Evolutionary conservation across 2,888 invertebrate species (phyloP).

Genomic region (Parnassius glacialis): DNA sequence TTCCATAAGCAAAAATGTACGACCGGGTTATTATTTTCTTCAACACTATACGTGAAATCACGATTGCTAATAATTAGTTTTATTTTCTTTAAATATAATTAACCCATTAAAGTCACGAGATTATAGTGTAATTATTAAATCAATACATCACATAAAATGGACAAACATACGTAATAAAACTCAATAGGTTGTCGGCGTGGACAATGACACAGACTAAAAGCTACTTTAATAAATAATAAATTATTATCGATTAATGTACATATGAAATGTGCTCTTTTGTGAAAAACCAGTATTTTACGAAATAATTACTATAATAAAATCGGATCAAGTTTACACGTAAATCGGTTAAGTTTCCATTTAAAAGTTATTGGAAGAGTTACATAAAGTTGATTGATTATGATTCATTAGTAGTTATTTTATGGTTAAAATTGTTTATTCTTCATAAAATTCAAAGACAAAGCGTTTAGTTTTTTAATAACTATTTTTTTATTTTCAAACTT

Average conservation of each 20-base stretch:
- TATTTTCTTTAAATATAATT: conserved; percentile 14
- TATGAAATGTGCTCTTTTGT: conserved; percentile 35
- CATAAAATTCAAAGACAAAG: no score
- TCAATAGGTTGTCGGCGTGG: conserved; percentile 1
- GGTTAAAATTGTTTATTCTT: no score
- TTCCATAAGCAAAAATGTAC: conserved; percentile 29
- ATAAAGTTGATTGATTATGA: no score
- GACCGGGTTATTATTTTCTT: conserved; percentile 6
- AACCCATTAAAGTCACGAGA: conserved; percentile 5
- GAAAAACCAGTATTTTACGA: conserved; percentile 40
- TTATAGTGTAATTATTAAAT: conserved; percentile 9
- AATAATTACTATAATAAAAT: conserved; percentile 52
- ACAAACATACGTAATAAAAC: conserved; percentile 12
- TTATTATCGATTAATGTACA: conserved; percentile 43
- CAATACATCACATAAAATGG: conserved; percentile 13
- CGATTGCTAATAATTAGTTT: not conserved
- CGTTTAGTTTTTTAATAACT: no score
- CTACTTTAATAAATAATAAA: conserved; percentile 39
- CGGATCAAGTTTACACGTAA: conserved; percentile 42
- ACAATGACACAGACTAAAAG: conserved; percentile 1
- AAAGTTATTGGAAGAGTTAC: conserved; percentile 8
- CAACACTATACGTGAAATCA: conserved; percentile 1
- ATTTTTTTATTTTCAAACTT: no score
- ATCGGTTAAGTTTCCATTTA: conserved; percentile 35
- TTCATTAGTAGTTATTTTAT: no score